Conservation (phyloP, 64 coral and sea anemone genomes). For the Montipora capricornis region DNA sequence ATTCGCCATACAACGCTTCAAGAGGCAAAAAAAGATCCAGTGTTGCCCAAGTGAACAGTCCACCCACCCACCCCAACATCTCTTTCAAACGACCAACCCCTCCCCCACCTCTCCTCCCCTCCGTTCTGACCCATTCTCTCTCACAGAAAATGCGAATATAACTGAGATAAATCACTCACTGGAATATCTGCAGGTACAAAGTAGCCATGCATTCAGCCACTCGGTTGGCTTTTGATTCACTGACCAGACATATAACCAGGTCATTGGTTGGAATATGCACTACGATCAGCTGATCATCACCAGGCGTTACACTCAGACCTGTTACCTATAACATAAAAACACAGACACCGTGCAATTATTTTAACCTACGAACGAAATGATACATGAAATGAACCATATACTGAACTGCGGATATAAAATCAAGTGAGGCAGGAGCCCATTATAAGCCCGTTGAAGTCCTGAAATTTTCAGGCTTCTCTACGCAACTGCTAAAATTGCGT, state of each 20-base stretch:
- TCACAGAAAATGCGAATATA: neutral
- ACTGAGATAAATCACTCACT: conserved; percentile 39
- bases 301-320: conserved; percentile 21
- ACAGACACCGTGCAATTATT: neutral
- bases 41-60: too few relatives aligned
- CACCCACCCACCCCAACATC: too few relatives aligned
- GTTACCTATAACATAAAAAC: conserved; percentile 56
- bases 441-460: too few relatives aligned
- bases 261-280: conserved; percentile 65
- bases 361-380: too few relatives aligned
- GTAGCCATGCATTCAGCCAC: conserved; percentile 71
- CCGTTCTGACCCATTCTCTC: neutral
- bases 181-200: conserved; percentile 53
- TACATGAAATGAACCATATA: too few relatives aligned
- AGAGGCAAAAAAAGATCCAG: too few relatives aligned
- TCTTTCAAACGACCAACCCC: too few relatives aligned
- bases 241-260: conserved; percentile 77
- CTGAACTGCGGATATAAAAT: too few relatives aligned
- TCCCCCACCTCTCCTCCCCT: neutral
- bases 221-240: conserved; percentile 59
- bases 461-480: too few relatives aligned
- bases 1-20: too few relatives aligned
- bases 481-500: too few relatives aligned
- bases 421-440: too few relatives aligned
- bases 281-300: conserved; percentile 72